Conservation (phyloP, 2,888 invertebrate genomes). For the Eristalinus aeneus region DNA sequence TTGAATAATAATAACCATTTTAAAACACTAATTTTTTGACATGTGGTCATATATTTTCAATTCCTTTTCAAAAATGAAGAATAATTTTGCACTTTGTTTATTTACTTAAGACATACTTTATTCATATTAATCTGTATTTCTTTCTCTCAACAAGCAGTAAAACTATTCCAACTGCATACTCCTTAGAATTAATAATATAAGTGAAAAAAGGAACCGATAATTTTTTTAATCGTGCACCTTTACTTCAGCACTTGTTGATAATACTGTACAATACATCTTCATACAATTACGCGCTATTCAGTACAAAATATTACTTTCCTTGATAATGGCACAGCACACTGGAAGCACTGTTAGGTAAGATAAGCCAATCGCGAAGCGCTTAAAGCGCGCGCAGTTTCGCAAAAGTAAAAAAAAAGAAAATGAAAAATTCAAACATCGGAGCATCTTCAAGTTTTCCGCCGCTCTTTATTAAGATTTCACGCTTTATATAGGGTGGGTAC, state of each 20-base stretch:
- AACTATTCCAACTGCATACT: too few relatives aligned
- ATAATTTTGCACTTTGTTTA: too few relatives aligned
- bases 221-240: too few relatives aligned
- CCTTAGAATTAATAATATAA: too few relatives aligned
- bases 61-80: too few relatives aligned
- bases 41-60: too few relatives aligned
- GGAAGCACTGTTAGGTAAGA: slow-evolving; percentile 11
- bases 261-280: slow-evolving; percentile 20
- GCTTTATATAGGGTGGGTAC: not conserved
- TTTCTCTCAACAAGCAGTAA: too few relatives aligned
- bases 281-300: slow-evolving; percentile 3
- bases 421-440: not conserved
- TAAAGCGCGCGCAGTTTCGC: slow-evolving; percentile 32
- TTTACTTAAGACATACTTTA: too few relatives aligned
- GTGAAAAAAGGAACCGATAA: too few relatives aligned
- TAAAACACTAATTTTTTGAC: too few relatives aligned
- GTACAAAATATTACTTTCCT: slow-evolving; percentile 19
- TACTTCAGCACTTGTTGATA: not conserved
- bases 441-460: slow-evolving; percentile 22
- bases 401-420: not conserved
- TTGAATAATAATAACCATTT: too few relatives aligned
- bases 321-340: slow-evolving; percentile 22
- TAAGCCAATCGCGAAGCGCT: slow-evolving; percentile 31
- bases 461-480: not conserved
- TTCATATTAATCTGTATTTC: too few relatives aligned